Conservation (phyloP, 2,888 invertebrate species). For the Nemoura dubitans region DNA sequence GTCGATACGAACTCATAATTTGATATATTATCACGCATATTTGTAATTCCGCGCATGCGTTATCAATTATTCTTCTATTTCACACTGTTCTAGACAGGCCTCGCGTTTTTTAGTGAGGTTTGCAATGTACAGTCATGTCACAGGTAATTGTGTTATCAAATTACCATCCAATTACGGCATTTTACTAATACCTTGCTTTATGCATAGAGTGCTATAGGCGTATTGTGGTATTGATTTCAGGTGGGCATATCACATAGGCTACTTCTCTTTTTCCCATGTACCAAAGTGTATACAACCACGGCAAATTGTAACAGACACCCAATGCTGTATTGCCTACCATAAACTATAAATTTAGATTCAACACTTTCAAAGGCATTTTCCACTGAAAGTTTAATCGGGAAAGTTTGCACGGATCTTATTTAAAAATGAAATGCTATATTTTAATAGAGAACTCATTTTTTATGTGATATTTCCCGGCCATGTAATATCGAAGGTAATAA, state of each 20-base stretch:
- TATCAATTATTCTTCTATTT: neutral
- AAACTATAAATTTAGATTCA: too few relatives aligned
- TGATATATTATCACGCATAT: neutral
- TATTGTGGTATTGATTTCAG: conserved; percentile 26
- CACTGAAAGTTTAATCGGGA: neutral
- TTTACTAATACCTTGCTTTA: neutral
- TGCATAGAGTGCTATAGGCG: neutral
- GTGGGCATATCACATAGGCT: conserved; percentile 1
- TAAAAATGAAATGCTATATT: neutral
- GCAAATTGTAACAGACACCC: neutral
- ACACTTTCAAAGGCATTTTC: neutral
- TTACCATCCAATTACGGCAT: neutral
- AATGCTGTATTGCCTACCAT: too few relatives aligned
- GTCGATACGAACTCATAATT: neutral
- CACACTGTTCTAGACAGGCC: neutral
- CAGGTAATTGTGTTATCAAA: conserved; percentile 12
- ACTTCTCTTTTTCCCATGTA: conserved; percentile 9
- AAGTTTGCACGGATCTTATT: neutral
- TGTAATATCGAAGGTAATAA: conserved; percentile 3
- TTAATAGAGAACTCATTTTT: neutral
- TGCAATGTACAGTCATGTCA: neutral
- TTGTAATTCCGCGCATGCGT: neutral
- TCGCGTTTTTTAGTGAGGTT: neutral
- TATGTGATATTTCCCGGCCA: neutral
- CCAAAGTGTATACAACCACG: neutral